phyloP scores from a whole-genome alignment of 2,888 invertebrate species.

The Thymelicus sylvestris region DNA sequence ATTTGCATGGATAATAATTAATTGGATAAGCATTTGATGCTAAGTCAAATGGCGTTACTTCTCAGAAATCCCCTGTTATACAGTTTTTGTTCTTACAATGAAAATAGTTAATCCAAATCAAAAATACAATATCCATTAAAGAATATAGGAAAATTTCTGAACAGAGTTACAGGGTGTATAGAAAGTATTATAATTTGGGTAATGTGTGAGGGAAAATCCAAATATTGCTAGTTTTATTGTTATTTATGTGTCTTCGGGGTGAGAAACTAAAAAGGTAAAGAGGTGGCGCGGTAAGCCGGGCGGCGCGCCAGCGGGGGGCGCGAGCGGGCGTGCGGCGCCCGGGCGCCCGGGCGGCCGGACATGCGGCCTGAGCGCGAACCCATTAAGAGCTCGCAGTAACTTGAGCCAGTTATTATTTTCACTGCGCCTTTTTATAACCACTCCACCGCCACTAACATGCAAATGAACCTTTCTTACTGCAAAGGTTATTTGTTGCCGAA shows the following conservation, averaged over 20 bases:
- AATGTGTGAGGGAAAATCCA: neutral
- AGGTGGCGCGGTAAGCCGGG: slow-evolving; percentile 16
- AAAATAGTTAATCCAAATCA: no score
- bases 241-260: slow-evolving; percentile 34
- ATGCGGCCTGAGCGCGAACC: slow-evolving; percentile 48
- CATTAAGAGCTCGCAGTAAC: slow-evolving; percentile 52
- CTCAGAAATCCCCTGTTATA: no score
- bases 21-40: no score
- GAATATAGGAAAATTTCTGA: no score
- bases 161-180: no score
- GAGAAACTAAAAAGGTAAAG: slow-evolving; percentile 29
- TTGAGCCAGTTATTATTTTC: slow-evolving; percentile 51
- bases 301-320: slow-evolving; percentile 39
- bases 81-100: no score
- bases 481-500: slow-evolving; percentile 79
- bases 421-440: slow-evolving; percentile 59
- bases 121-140: no score
- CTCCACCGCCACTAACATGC: slow-evolving; percentile 67
- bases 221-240: slow-evolving; percentile 14
- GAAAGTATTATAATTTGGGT: no score
- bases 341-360: slow-evolving; percentile 40
- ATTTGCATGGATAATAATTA: no score
- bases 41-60: no score
- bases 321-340: slow-evolving; percentile 44
- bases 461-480: slow-evolving; percentile 70